These are phyloP conservation scores for Hemicordylus capensis DNA, from an alignment of 2,113 vertebrate genomes.

Conservation along the genomic window DNA sequence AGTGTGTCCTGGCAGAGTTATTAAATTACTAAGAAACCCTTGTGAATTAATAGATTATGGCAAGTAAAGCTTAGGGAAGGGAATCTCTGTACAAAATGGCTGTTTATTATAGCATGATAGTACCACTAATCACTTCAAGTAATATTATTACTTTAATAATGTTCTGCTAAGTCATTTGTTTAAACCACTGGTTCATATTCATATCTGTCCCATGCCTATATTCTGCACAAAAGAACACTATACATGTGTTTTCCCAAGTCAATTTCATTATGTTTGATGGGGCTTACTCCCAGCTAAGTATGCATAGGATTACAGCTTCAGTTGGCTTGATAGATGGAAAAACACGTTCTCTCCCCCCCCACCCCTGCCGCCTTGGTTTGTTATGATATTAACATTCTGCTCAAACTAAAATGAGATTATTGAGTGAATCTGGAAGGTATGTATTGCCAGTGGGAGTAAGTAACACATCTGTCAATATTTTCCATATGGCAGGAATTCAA, in stretches of 20 bases:
- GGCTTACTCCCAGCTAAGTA: too few species aligned
- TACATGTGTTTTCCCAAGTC: too few species aligned
- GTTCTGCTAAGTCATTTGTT: not conserved
- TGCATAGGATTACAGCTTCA: too few species aligned
- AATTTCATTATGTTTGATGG: too few species aligned
- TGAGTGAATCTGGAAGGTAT: slow-evolving; percentile 14
- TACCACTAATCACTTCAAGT: not conserved
- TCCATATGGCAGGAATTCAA: slow-evolving; percentile 24
- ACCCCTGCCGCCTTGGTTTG: slow-evolving; percentile 1
- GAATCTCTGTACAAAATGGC: too few species aligned
- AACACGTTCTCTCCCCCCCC: too few species aligned
- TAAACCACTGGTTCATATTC: not conserved
- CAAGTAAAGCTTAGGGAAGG: too few species aligned
- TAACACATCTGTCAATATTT: slow-evolving; percentile 28
- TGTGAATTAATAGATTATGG: too few species aligned
- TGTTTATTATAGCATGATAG: too few species aligned
- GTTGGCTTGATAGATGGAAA: not conserved
- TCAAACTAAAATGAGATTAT: slow-evolving; percentile 12
- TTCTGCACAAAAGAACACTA: too few species aligned
- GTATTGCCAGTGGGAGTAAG: not conserved
- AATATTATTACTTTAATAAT: not conserved
- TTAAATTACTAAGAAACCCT: too few species aligned
- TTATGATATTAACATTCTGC: not conserved
- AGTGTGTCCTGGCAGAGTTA: too few species aligned
- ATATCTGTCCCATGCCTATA: not conserved